Base-by-base conservation (phyloP, 1,140 invertebrate species). In the Propsilocerus akamusi region DNA sequence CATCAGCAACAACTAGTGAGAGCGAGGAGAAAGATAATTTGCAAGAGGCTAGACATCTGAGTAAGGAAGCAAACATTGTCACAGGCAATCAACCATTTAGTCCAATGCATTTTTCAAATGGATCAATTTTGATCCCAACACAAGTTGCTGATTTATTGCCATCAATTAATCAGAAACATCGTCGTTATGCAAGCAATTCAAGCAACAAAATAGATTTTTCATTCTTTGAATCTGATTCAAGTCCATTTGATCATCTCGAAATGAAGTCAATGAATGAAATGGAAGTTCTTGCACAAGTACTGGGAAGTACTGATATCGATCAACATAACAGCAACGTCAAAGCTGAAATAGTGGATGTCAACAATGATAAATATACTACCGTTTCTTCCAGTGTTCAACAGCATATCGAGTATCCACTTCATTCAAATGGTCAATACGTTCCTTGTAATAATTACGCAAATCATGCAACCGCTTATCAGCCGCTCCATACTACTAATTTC, bases 201-300 rank as follows among this genome's bases (percentile, higher is more conserved):
- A 58, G 57, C 51, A 67, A 69, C 50, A 67, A 62, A 49, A 66
- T 83, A 49, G 78, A 81, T 56, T 77, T 76, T 59, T 78, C 77
- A 34, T 86, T 90, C 60, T 92, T 92, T 70, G 86, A 91, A 66
- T 78, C 83, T 61, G 85, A 89, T 61, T 87, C 85, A 14, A 89
- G 84, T 62, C 87, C 87, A 1, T 92, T 91, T 68, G 87, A 92
- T 69, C 86, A 87, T 69, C 78, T 90, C 65, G 86, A 88, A 70
- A 61, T 92, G 25, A 89, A 91, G 67, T 87, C 85, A 28, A 84
- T 92, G 34, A 90, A 92, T 67, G 86, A 90, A 63, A 77, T 90
- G 69, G 86, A 89, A 64, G 78, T 88, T 62, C 67, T 92, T 41
- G 85, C 85, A 5, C 78, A 85, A 64, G 76, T 83, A 24, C 56